Evolutionary conservation across 2,113 vertebrate genomes (phyloP).

Genomic region (Thunnus maccoyii): DNA sequence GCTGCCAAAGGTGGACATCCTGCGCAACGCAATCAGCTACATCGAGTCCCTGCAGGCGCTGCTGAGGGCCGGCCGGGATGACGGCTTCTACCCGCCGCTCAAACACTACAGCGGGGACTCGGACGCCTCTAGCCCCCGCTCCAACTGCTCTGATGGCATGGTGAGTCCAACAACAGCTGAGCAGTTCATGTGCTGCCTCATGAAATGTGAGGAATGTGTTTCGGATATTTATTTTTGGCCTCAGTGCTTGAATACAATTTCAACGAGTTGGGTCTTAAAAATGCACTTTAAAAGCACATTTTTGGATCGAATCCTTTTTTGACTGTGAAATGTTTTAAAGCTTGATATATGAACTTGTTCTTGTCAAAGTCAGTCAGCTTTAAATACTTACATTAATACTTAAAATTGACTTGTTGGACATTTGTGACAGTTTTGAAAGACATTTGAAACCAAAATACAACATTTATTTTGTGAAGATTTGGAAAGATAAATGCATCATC

Average conservation of each 20-base stretch:
- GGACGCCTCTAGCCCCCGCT: conserved; percentile 92
- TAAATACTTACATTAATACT: no score
- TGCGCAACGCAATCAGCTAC: conserved; percentile 97
- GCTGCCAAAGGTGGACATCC: conserved; percentile 97
- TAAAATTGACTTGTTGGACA: no score
- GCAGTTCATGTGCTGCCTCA: conserved; percentile 12
- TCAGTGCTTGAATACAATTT: neutral
- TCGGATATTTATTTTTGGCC: conserved; percentile 50
- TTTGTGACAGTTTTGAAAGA: no score
- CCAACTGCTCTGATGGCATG: conserved; percentile 96
- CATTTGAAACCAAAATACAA: no score
- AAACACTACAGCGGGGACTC: conserved; percentile 94
- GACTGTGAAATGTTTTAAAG: no score
- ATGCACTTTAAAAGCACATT: neutral
- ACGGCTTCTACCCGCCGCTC: conserved; percentile 86
- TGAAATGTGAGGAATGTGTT: conserved; percentile 49
- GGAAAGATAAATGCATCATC: no score
- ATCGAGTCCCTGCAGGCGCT: conserved; percentile 96
- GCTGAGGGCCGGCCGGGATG: conserved; percentile 90
- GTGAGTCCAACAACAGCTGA: conserved; percentile 84
- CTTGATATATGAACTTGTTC: no score
- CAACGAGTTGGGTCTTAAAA: conserved; percentile 15
- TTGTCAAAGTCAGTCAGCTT: no score
- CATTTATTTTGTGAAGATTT: no score
- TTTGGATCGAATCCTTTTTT: no score